A percentile compares a stretch with the other conserved stretches of the same genome.
phyloP scores from a whole-genome alignment of 2,113 vertebrate species.

The Eira barbara region DNA sequence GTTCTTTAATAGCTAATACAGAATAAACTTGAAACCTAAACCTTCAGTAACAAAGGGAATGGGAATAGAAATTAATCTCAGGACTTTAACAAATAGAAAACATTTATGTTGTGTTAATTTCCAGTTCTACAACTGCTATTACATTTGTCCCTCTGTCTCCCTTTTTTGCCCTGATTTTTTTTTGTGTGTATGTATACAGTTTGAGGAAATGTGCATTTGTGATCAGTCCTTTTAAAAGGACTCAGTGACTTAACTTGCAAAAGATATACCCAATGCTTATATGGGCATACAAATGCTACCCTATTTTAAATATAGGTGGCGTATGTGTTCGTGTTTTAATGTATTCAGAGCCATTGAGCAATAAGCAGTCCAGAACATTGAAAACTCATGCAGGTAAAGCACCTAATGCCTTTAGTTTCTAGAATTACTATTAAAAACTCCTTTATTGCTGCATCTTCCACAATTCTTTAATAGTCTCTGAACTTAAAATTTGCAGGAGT shows the following conservation, averaged over 20 bases:
- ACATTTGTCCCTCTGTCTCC: conserved; percentile 45
- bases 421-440: conserved; percentile 40
- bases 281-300: conserved; percentile 75
- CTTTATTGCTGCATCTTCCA: conserved; percentile 22
- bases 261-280: conserved; percentile 44
- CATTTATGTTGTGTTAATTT: conserved; percentile 15
- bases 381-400: conserved; percentile 74
- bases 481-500: conserved; percentile 14
- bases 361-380: conserved; percentile 74
- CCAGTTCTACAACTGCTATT: conserved; percentile 22
- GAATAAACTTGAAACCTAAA: conserved; percentile 18
- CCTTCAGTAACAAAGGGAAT: neutral
- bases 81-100: conserved; percentile 25
- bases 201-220: conserved; percentile 52
- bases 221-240: conserved; percentile 54
- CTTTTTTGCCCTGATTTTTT: neutral
- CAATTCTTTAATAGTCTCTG: conserved; percentile 29
- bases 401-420: conserved; percentile 63
- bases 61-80: conserved; percentile 15
- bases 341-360: conserved; percentile 75
- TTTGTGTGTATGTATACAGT: conserved; percentile 7
- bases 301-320: conserved; percentile 77
- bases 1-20: neutral
- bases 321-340: conserved; percentile 73
- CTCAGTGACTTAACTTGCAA: conserved; percentile 27